Conservation (phyloP, 2,797 vertebrate genomes). For the Arrhamphus sclerolepis region DNA sequence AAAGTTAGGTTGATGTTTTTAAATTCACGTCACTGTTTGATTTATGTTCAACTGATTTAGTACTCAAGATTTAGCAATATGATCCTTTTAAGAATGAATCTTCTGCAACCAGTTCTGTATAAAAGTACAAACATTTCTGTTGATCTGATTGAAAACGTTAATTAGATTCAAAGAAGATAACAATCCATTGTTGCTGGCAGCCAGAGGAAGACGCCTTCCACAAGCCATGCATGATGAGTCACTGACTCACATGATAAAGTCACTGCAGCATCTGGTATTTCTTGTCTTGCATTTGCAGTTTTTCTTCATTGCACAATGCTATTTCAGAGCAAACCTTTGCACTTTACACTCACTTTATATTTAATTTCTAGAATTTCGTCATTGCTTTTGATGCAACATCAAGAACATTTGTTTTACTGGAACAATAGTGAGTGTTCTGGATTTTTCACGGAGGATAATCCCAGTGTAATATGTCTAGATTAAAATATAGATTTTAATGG, state of each 20-base stretch:
- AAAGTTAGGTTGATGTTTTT: constrained; percentile 6
- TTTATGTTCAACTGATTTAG: not conserved
- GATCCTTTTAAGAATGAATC: not conserved
- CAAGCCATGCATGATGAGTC: constrained; percentile 1
- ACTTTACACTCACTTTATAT: not conserved
- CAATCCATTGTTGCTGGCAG: not conserved
- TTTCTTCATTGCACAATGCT: not conserved
- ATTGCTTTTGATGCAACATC: too few relatives aligned
- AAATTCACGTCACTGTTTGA: not conserved
- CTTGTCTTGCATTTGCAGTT: not conserved
- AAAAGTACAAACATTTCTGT: not conserved
- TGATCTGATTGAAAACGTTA: not conserved
- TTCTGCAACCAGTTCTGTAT: not conserved
- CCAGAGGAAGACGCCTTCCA: not conserved
- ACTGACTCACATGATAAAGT: constrained; percentile 17
- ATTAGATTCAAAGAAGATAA: not conserved
- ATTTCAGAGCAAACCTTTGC: constrained; percentile 2
- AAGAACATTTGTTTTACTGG: too few relatives aligned
- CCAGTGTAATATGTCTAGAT: too few relatives aligned
- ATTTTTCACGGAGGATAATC: too few relatives aligned
- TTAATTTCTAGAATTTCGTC: too few relatives aligned
- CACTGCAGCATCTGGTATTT: constrained; percentile 1
- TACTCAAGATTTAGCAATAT: not conserved
- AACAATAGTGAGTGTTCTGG: too few relatives aligned
- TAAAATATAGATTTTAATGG: too few relatives aligned